These are phyloP conservation scores for Trichopoda pennipes DNA, from an alignment of 2,888 invertebrate genomes.

Conservation along the genomic window DNA sequence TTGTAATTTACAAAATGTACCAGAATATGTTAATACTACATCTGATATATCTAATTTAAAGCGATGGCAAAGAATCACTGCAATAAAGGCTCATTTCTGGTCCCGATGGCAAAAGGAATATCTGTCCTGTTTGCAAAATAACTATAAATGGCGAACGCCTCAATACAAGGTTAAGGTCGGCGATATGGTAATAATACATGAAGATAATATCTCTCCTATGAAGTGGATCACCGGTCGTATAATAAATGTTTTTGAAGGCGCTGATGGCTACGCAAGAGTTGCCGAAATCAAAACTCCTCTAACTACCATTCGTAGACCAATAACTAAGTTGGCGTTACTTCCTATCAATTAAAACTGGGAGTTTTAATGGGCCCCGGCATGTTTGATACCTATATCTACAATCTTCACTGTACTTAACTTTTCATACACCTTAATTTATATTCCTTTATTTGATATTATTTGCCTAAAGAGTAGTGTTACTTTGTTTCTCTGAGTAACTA, in stretches of 20 bases:
- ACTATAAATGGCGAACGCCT: neutral
- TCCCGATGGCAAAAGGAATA: neutral
- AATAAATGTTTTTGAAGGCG: neutral
- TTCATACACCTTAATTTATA: no score
- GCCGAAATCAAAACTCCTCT: neutral
- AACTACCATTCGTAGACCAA: neutral
- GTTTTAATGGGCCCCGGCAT: neutral
- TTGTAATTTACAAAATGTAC: neutral
- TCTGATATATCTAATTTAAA: neutral
- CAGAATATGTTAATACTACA: neutral
- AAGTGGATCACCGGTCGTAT: neutral
- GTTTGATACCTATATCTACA: no score
- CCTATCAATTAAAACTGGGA: conserved; percentile 38
- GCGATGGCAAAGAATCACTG: neutral
- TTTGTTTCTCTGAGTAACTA: no score
- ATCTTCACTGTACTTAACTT: no score
- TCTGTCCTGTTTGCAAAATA: neutral
- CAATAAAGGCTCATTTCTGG: neutral
- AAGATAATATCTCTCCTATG: neutral
- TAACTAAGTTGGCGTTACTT: conserved; percentile 20
- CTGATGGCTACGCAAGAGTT: neutral
- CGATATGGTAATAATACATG: neutral
- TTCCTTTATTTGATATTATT: no score
- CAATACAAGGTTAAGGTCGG: neutral
- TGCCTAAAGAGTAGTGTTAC: no score